A percentile compares a stretch with the other conserved stretches of the same genome.
Evolutionary conservation across 1,140 invertebrate genomes (phyloP).

Genomic region (Aphelenchoides avenae): DNA sequence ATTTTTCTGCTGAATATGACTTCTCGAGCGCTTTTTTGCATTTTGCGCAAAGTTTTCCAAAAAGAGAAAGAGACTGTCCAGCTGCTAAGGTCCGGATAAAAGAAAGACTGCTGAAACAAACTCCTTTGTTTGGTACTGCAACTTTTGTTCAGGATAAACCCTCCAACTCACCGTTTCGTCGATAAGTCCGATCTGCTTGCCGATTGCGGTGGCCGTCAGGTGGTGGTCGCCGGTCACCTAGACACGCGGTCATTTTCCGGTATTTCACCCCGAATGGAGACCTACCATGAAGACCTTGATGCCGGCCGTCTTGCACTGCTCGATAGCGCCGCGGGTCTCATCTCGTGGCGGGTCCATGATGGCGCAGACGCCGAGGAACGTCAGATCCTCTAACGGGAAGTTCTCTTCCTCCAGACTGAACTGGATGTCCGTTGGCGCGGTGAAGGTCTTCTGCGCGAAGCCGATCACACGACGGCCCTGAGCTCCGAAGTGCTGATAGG

Average conservation of each 20-base stretch:
- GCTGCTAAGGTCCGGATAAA: too few relatives aligned
- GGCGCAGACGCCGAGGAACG: conserved; percentile 41
- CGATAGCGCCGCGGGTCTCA: conserved; percentile 47
- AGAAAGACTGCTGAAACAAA: too few relatives aligned
- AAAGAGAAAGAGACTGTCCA: too few relatives aligned
- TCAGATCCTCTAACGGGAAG: conserved; percentile 37
- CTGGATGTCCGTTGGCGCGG: conserved; percentile 29
- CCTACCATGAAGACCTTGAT: conserved; percentile 55
- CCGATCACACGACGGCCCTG: conserved; percentile 52
- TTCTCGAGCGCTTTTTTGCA: too few relatives aligned
- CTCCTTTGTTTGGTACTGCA: too few relatives aligned
- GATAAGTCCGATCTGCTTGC: conserved; percentile 41
- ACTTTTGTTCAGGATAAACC: too few relatives aligned
- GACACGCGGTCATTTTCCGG: too few relatives aligned
- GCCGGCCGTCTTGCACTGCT: conserved; percentile 47
- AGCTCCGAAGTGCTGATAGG: conserved; percentile 47
- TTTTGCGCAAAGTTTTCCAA: too few relatives aligned
- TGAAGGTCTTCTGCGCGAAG: conserved; percentile 44
- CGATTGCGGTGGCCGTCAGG: conserved; percentile 34
- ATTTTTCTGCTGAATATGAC: too few relatives aligned
- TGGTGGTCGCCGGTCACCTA: too few relatives aligned
- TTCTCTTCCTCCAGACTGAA: conserved; percentile 42
- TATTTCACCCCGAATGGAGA: too few relatives aligned
- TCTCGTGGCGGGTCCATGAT: conserved; percentile 51
- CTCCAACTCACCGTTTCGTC: too few relatives aligned